Evolutionary conservation across 2,888 invertebrate genomes (phyloP), one percentile per base, ranked within the genome.

Genomic region (Crematogaster levior): DNA sequence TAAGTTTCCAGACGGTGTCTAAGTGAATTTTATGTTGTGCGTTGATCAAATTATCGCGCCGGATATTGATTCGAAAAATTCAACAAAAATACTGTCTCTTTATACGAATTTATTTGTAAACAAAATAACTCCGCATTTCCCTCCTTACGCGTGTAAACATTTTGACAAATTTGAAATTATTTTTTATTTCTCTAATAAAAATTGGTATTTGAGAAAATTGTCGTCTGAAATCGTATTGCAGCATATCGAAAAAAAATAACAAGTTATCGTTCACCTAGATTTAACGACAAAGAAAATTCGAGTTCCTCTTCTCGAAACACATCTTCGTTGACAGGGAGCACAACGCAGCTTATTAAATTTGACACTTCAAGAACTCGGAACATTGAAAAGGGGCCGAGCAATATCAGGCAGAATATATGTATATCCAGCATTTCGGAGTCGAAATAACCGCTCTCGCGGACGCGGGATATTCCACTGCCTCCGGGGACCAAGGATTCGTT

Each of bases 281-380:
- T 73, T 56, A 56, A 56, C 56, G 43, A 21, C 15, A 43, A 43
- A 18, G 40, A 72, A 72, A 43, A 43, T 51, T 46, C 30, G 43
- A 27, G 27, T 37, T 21, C 15, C 65, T 51, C 43, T 60, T 51
- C 48, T 24, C 51, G 61, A 74, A 70, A 53, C 27, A 51, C 74
- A 74, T 79, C 79, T 60, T 80, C 56, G 79, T 30, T 53, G 30
- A 65, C 61, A 53, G 89, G 83, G 80, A 82, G 85, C 82, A n/a
- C n/a, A 73, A 53, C 84, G 81, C 68, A 74, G 88, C 89, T 94
- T 94, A 94, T 94, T 92, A 92, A 93, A 94, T 94, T 94, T 94
- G 94, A 94, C 94, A 94, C 94, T 94, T 89, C 90, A 93, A 93
- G 93, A 93, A 94, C 91, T 93, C 93, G 93, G 93, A 92, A 93